These are phyloP conservation scores for Campylomormyrus tamandua DNA, from an alignment of 2,113 vertebrate genomes.

Conservation along the genomic window DNA sequence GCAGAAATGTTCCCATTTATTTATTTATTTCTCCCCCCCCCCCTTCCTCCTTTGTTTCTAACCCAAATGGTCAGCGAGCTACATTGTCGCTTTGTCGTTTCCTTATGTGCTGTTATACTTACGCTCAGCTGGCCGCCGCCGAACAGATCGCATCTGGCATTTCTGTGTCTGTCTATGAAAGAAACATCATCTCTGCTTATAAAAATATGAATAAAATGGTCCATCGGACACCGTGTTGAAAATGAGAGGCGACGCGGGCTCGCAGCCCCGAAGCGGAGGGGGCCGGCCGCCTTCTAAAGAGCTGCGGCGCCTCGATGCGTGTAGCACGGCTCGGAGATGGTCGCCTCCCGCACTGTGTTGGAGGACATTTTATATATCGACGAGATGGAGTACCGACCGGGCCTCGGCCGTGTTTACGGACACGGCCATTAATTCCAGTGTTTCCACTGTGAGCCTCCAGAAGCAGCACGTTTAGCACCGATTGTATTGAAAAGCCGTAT, in stretches of 20 bases:
- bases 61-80: background rate
- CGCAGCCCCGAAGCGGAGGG: background rate
- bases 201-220: background rate
- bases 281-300: background rate
- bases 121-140: background rate
- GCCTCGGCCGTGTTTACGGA: background rate
- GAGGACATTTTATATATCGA: slow-evolving; percentile 2
- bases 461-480: background rate
- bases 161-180: background rate
- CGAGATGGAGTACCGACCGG: background rate
- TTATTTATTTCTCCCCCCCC: background rate
- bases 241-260: background rate
- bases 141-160: background rate
- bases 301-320: background rate
- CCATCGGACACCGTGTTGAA: background rate
- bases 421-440: background rate
- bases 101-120: background rate
- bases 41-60: background rate
- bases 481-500: background rate
- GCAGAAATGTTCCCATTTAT: background rate
- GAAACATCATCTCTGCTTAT: background rate
- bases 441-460: background rate
- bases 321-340: background rate
- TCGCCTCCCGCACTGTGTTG: background rate
- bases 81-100: background rate